These are phyloP conservation scores for Apeltes quadracus DNA, from an alignment of 2,113 vertebrate genomes.

Conservation along the genomic window DNA sequence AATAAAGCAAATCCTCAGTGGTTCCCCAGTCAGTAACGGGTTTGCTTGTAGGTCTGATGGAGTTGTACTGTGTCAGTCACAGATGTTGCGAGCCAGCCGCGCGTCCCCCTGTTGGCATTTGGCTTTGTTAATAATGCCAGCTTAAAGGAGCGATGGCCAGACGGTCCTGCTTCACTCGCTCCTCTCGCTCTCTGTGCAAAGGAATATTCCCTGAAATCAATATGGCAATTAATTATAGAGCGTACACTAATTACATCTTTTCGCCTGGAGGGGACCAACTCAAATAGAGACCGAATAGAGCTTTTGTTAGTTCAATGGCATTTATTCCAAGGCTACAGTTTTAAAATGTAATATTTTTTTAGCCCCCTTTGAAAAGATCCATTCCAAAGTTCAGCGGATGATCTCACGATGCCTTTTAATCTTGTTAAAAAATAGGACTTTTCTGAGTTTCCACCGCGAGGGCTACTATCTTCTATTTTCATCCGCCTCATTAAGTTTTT, in stretches of 20 bases:
- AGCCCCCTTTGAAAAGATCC: conserved; percentile 5
- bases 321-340: conserved; percentile 8
- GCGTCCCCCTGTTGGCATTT: conserved; percentile 41
- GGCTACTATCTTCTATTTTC: conserved; percentile 69
- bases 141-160: conserved; percentile 21
- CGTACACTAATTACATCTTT: conserved; percentile 20
- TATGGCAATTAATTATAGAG: conserved; percentile 35
- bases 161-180: conserved; percentile 14
- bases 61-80: too few relatives aligned
- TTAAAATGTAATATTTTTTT: conserved; percentile 8
- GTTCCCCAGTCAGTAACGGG: conserved; percentile 30
- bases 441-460: conserved; percentile 34
- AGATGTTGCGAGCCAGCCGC: conserved; percentile 32
- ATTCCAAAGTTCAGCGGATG: conserved; percentile 19
- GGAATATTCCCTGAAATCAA: conserved; percentile 29
- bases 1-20: conserved; percentile 32
- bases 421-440: conserved; percentile 43
- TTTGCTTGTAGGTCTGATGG: conserved; percentile 33
- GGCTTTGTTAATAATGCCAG: conserved; percentile 43
- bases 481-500: conserved; percentile 66
- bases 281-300: conserved; percentile 15
- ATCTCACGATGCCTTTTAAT: conserved; percentile 35
- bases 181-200: neutral
- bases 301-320: conserved; percentile 29
- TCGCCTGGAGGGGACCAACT: conserved; percentile 11